Evolutionary conservation across 2,888 invertebrate species (phyloP).

Genomic region (Eledone cirrhosa): DNA sequence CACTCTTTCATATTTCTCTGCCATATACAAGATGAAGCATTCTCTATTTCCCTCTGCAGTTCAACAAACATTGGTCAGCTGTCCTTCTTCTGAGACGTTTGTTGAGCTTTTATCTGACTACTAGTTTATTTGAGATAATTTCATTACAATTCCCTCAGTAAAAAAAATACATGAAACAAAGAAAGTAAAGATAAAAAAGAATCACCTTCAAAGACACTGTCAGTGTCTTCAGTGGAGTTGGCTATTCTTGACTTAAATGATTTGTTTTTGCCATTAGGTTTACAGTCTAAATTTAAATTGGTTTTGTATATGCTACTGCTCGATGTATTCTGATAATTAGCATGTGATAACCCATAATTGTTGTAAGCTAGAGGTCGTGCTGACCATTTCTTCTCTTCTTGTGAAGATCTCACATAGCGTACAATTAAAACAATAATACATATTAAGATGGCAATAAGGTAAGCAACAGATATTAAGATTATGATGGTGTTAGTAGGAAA

Average conservation of each 20-base stretch:
- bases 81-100: too few species aligned
- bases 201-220: slow-evolving; percentile 22
- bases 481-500: slow-evolving; percentile 14
- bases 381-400: neutral
- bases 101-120: too few species aligned
- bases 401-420: neutral
- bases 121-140: too few species aligned
- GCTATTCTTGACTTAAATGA: slow-evolving; percentile 11
- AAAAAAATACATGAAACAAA: neutral
- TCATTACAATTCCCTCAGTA: too few species aligned
- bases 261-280: neutral
- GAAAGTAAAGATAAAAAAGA: neutral
- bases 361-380: neutral
- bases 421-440: neutral
- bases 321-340: neutral
- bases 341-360: neutral
- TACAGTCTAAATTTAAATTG: neutral
- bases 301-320: neutral
- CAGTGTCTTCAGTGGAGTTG: neutral
- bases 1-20: too few species aligned
- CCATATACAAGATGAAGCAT: too few species aligned
- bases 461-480: neutral
- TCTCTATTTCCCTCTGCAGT: too few species aligned
- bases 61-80: too few species aligned
- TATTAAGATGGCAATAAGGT: neutral